These are phyloP conservation scores for Gastrophryne carolinensis DNA, from an alignment of 2,797 vertebrate genomes.

Conservation along the genomic window DNA sequence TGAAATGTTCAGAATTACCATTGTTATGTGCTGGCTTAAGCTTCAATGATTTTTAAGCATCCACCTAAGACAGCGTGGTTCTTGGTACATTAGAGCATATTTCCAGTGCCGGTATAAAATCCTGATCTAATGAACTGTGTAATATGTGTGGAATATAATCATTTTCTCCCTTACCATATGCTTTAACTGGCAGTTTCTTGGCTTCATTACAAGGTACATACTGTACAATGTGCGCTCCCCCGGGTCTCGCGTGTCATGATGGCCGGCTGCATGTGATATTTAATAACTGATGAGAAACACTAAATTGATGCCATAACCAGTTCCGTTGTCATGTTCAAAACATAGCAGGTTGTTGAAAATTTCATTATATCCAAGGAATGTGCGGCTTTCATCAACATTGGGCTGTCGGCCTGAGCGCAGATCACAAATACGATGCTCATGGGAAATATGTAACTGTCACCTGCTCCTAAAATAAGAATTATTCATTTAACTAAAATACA, in stretches of 20 bases:
- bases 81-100: not conserved
- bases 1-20: not conserved
- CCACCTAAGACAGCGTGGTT: not conserved
- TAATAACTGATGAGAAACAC: constrained; percentile 62
- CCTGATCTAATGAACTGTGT: not conserved
- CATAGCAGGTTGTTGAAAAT: constrained; percentile 61
- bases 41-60: not conserved
- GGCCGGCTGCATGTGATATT: constrained; percentile 57
- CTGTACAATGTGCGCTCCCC: not conserved
- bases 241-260: constrained; percentile 49
- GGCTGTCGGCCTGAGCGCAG: constrained; percentile 61
- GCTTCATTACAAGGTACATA: constrained; percentile 8
- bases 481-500: constrained; percentile 58
- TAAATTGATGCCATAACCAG: constrained; percentile 66
- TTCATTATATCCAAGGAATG: constrained; percentile 65
- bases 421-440: constrained; percentile 62
- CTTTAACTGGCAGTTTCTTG: not conserved
- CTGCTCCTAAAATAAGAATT: constrained; percentile 72
- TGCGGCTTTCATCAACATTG: constrained; percentile 64
- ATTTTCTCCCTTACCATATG: constrained; percentile 15
- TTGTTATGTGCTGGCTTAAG: not conserved
- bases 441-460: constrained; percentile 69
- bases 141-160: constrained; percentile 10
- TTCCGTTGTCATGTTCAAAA: constrained; percentile 62
- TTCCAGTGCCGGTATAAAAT: not conserved